Evolutionary conservation across 2,888 invertebrate genomes (phyloP).

Genomic region (Danaus chrysippus): DNA sequence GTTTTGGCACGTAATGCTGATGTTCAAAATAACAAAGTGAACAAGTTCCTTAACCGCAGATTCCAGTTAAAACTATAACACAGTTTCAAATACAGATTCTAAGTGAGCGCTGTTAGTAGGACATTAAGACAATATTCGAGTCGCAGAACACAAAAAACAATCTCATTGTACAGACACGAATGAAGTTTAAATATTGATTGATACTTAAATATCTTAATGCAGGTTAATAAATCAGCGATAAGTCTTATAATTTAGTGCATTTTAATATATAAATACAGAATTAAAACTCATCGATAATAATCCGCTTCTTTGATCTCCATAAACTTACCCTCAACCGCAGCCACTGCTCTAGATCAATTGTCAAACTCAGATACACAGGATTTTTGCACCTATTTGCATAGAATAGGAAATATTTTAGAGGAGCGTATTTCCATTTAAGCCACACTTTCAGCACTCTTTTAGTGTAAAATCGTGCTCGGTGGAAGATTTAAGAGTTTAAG

Average conservation of each 20-base stretch:
- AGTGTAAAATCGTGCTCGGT: conserved; percentile 30
- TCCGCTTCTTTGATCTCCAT: conserved; percentile 1
- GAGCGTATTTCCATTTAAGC: conserved; percentile 17
- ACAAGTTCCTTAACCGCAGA: conserved; percentile 15
- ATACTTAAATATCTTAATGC: not conserved
- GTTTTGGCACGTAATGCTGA: conserved; percentile 5
- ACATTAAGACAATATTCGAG: not conserved
- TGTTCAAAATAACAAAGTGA: conserved; percentile 10
- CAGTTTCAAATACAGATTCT: conserved; percentile 22
- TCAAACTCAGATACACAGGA: conserved; percentile 11
- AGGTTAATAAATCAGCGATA: not conserved
- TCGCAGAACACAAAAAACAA: no score
- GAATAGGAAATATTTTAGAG: conserved; percentile 17
- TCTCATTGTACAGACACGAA: no score
- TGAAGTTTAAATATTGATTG: no score
- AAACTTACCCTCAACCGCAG: conserved; percentile 13
- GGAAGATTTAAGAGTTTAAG: conserved; percentile 40
- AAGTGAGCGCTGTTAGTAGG: conserved; percentile 8
- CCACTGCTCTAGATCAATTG: conserved; percentile 23
- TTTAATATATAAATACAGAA: not conserved
- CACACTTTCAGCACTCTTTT: conserved; percentile 30
- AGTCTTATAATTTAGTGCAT: not conserved
- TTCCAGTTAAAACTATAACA: conserved; percentile 21
- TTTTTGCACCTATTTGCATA: conserved; percentile 3
- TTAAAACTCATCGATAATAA: not conserved